Evolutionary conservation across 2,888 invertebrate species (phyloP).

Genomic region (Dromius quadrimaculatus): DNA sequence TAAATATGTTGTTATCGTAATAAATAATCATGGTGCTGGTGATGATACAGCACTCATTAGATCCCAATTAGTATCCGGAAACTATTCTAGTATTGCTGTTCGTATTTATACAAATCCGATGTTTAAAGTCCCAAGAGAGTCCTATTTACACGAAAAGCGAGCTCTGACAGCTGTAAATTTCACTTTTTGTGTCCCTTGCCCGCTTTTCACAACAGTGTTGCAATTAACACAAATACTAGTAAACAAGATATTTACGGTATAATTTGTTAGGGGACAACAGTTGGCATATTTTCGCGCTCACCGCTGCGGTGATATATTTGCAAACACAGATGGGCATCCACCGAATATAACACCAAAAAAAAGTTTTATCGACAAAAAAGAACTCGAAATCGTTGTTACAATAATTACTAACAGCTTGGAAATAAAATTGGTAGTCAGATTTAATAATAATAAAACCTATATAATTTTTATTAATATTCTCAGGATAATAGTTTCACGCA

Average conservation of each 20-base stretch:
- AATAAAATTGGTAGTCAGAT: too few relatives aligned
- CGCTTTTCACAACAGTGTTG: neutral
- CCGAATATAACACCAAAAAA: too few relatives aligned
- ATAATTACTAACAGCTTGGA: too few relatives aligned
- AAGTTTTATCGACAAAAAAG: too few relatives aligned
- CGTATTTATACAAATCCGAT: slow-evolving; percentile 7
- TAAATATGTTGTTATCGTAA: too few relatives aligned
- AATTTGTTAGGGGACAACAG: slow-evolving; percentile 36
- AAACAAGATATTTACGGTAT: slow-evolving; percentile 45
- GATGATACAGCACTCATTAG: too few relatives aligned
- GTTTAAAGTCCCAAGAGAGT: neutral
- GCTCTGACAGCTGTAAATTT: neutral
- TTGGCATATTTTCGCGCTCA: slow-evolving; percentile 23
- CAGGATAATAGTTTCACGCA: too few relatives aligned
- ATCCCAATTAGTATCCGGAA: slow-evolving; percentile 5
- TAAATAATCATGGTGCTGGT: too few relatives aligned
- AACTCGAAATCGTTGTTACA: too few relatives aligned
- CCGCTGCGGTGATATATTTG: slow-evolving; percentile 16
- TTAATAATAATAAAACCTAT: too few relatives aligned
- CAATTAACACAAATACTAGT: slow-evolving; percentile 40
- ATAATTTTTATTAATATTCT: too few relatives aligned
- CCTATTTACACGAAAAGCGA: neutral
- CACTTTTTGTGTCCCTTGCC: neutral
- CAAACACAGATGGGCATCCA: too few relatives aligned
- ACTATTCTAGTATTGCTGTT: neutral